phyloP scores from a whole-genome alignment of 2,113 vertebrate genomes.

The Galeopterus variegatus region DNA sequence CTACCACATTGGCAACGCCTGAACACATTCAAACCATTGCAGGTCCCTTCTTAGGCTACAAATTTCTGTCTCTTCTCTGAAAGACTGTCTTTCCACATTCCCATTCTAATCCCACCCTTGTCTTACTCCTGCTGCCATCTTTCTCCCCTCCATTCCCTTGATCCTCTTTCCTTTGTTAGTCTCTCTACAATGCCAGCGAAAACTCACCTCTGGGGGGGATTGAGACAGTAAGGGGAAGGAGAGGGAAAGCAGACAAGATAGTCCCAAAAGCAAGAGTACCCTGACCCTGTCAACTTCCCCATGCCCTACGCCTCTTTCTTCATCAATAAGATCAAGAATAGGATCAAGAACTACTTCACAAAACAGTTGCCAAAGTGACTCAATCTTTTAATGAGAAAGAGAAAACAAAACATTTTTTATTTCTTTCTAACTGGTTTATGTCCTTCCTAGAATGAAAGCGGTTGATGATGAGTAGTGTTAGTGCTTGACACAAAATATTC shows the following conservation, averaged over 20 bases:
- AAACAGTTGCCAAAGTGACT: neutral
- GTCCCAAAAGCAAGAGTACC: neutral
- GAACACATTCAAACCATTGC: neutral
- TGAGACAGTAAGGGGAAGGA: neutral
- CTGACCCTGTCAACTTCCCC: neutral
- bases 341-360: neutral
- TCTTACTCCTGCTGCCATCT: neutral
- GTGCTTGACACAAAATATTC: neutral
- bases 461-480: neutral
- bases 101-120: neutral
- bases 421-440: neutral
- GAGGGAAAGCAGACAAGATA: accelerated
- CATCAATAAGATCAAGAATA: neutral
- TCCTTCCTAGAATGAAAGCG: neutral
- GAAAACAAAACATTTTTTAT: neutral
- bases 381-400: neutral
- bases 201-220: accelerated
- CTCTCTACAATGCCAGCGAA: neutral
- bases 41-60: neutral
- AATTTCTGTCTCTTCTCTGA: neutral
- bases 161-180: neutral
- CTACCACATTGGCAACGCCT: neutral
- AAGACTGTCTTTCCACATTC: neutral
- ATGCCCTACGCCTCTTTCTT: neutral
- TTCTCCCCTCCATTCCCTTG: neutral